Evolutionary conservation across 1,140 invertebrate species (phyloP).

Genomic region (Lithobius niger): DNA sequence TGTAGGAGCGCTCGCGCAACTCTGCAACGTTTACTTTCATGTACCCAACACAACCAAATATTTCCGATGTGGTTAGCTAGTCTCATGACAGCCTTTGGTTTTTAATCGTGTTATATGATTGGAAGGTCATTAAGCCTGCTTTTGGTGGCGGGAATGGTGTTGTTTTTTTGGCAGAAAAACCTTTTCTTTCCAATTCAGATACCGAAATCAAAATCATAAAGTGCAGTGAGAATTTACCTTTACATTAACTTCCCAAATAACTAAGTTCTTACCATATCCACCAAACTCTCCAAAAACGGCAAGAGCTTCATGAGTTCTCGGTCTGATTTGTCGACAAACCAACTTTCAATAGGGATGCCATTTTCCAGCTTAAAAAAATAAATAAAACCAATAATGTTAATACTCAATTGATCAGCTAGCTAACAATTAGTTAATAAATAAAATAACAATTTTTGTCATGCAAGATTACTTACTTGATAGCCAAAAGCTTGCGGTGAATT

Average conservation of each 20-base stretch:
- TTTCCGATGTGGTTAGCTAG: too few relatives aligned
- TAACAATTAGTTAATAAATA: background rate
- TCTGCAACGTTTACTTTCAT: too few relatives aligned
- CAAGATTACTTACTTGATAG: slow-evolving; percentile 50
- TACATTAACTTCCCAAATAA: background rate
- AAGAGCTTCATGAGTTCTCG: slow-evolving; percentile 80
- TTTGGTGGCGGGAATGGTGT: too few relatives aligned
- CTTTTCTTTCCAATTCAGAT: background rate
- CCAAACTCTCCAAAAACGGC: slow-evolving; percentile 82
- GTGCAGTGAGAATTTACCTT: background rate
- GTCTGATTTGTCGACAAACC: slow-evolving; percentile 86
- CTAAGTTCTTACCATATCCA: slow-evolving; percentile 28
- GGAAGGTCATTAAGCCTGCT: too few relatives aligned
- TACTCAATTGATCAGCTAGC: background rate
- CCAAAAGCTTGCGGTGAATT: slow-evolving; percentile 87
- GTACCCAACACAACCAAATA: too few relatives aligned
- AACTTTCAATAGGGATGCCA: slow-evolving; percentile 94
- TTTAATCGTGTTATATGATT: too few relatives aligned
- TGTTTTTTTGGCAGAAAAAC: background rate
- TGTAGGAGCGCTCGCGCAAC: too few relatives aligned
- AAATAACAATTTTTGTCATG: slow-evolving; percentile 7
- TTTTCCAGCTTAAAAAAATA: slow-evolving; percentile 67
- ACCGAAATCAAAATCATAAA: background rate
- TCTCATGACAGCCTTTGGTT: background rate
- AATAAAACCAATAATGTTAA: slow-evolving; percentile 8